Percentiles rank a stretch among this genome's conserved stretches.
phyloP scores from a whole-genome alignment of 1,140 invertebrate species.

The Phenacoccus solenopsis region DNA sequence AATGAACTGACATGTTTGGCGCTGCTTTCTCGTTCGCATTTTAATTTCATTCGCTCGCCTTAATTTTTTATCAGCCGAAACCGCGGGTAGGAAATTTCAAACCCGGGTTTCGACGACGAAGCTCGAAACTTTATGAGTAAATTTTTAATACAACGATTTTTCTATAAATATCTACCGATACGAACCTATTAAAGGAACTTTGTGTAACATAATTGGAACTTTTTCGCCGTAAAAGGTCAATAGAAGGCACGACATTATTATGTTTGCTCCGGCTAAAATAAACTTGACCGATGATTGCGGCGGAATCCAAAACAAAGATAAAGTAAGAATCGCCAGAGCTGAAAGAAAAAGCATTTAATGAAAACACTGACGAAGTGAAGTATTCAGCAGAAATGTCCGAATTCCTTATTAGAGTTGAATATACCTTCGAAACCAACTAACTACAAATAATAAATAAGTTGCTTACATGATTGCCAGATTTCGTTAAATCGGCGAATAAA shows the following conservation, averaged over 20 bases:
- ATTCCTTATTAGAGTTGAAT: too few relatives aligned
- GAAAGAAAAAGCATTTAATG: slow-evolving; percentile 29
- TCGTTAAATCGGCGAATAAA: too few relatives aligned
- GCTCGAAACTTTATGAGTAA: too few relatives aligned
- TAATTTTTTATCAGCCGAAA: background rate
- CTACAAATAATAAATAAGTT: too few relatives aligned
- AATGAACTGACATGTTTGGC: background rate
- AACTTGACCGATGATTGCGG: slow-evolving; percentile 51
- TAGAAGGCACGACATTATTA: slow-evolving; percentile 44
- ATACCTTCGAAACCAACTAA: too few relatives aligned
- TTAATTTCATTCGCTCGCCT: background rate
- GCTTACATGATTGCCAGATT: too few relatives aligned
- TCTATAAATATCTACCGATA: too few relatives aligned
- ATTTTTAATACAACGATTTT: too few relatives aligned
- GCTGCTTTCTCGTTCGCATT: background rate
- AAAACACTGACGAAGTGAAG: too few relatives aligned
- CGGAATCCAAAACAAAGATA: slow-evolving; percentile 50
- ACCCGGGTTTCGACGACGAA: too few relatives aligned
- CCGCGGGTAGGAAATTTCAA: too few relatives aligned
- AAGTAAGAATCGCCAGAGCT: slow-evolving; percentile 46
- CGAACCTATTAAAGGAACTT: slow-evolving; percentile 50
- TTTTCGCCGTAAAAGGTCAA: slow-evolving; percentile 48
- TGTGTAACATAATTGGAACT: slow-evolving; percentile 44
- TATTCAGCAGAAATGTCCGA: too few relatives aligned
- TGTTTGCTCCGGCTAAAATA: slow-evolving; percentile 42